Evolutionary conservation across 2,888 invertebrate species (phyloP).

Genomic region (Euproctis similis): DNA sequence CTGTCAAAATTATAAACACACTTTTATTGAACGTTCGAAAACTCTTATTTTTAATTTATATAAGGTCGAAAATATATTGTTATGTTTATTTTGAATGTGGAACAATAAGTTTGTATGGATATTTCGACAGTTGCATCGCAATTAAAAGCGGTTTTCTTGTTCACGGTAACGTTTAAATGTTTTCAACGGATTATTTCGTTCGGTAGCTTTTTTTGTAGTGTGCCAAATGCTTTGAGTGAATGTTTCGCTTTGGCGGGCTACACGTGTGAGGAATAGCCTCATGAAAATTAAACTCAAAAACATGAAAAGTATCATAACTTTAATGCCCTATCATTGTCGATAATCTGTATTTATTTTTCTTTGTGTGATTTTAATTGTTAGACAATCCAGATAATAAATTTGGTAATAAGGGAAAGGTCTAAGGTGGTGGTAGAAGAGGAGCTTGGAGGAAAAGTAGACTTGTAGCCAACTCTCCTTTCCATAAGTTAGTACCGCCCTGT

Average conservation of each 20-base stretch:
- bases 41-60: accelerated
- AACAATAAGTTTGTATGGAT: not conserved
- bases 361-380: no score
- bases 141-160: conserved; percentile 23
- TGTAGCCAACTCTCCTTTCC: no score
- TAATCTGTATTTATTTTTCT: no score
- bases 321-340: no score
- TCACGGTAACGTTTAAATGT: conserved; percentile 17
- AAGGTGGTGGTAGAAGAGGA: no score
- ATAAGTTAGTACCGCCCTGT: no score
- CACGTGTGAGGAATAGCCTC: not conserved
- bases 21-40: not conserved
- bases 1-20: conserved; percentile 3
- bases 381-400: no score
- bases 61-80: conserved; percentile 7
- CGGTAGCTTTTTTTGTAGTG: conserved; percentile 17
- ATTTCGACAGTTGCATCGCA: conserved; percentile 12
- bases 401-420: no score
- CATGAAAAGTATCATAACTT: no score
- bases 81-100: not conserved
- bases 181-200: conserved; percentile 22
- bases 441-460: no score
- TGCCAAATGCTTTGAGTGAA: conserved; percentile 18
- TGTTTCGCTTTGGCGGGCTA: not conserved
- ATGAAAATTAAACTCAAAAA: no score